phyloP scores from a whole-genome alignment of 2,888 invertebrate species.

The Dryadula phaetusa region DNA sequence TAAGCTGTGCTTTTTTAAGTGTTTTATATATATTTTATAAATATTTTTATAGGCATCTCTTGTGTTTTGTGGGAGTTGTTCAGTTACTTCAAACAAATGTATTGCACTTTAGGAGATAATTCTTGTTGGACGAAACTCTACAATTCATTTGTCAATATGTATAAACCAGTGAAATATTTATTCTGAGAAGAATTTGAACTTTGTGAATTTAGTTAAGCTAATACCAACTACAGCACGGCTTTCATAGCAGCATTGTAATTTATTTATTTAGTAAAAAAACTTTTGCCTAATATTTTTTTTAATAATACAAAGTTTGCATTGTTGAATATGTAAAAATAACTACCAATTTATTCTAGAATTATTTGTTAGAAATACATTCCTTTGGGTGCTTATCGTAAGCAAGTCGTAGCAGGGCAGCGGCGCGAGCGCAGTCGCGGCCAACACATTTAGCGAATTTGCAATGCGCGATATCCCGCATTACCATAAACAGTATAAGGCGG shows the following conservation, averaged over 20 bases:
- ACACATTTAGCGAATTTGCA: conserved; percentile 83
- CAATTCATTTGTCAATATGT: no score
- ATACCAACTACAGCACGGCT: no score
- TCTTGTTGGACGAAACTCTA: no score
- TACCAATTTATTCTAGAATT: conserved; percentile 63
- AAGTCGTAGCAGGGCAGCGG: conserved; percentile 65
- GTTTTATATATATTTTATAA: not conserved
- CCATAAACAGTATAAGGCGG: conserved; percentile 82
- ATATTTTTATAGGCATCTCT: not conserved
- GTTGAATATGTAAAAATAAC: conserved; percentile 37
- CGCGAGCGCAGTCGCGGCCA: conserved; percentile 45
- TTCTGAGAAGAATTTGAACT: no score
- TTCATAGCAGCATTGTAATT: no score
- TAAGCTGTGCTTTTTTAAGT: conserved; percentile 10
- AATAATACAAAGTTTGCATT: not conserved
- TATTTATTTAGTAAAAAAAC: no score
- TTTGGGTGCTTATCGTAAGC: conserved; percentile 69
- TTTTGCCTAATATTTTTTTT: not conserved
- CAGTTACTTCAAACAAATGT: no score
- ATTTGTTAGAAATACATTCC: conserved; percentile 65
- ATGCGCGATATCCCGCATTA: conserved; percentile 83
- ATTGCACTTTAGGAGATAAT: no score
- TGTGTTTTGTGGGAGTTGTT: not conserved
- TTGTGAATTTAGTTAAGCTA: no score
- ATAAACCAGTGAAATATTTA: no score